Percentiles rank a stretch among this genome's conserved stretches.
Conservation (phyloP, 1,140 invertebrate genomes). For the Drosophila micromelanica region DNA sequence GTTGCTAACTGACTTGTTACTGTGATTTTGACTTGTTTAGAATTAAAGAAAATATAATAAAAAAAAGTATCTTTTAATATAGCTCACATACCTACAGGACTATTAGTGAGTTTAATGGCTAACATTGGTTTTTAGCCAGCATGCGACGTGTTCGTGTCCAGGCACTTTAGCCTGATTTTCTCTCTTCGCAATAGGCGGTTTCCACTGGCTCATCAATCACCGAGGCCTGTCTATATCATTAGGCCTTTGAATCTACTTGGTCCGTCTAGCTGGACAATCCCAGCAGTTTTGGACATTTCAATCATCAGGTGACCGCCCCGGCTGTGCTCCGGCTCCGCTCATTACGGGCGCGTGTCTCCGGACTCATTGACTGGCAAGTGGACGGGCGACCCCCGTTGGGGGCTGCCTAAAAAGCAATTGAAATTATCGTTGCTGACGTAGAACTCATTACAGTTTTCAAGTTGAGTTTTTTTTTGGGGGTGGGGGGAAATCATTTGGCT, state of each 20-base stretch:
- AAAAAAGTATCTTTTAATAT: no score
- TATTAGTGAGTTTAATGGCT: no score
- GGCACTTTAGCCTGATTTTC: slow-evolving; percentile 2
- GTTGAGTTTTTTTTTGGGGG: background rate
- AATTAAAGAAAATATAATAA: no score
- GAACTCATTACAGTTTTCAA: slow-evolving; percentile 11
- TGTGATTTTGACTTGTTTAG: no score
- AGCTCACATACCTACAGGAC: no score
- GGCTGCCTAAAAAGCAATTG: slow-evolving; percentile 46
- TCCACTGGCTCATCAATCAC: slow-evolving; percentile 26
- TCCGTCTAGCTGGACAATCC: slow-evolving; percentile 11
- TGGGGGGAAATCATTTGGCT: background rate
- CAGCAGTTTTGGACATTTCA: background rate
- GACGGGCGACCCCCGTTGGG: slow-evolving; percentile 8
- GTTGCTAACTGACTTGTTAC: no score
- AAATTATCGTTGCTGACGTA: slow-evolving; percentile 48
- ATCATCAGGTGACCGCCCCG: slow-evolving; percentile 57
- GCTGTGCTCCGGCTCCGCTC: slow-evolving; percentile 38
- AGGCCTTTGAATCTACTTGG: slow-evolving; percentile 3
- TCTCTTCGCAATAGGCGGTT: slow-evolving; percentile 9
- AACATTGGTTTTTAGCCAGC: background rate
- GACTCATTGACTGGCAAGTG: slow-evolving; percentile 37
- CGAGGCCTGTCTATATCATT: slow-evolving; percentile 19
- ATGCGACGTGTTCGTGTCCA: slow-evolving; percentile 24
- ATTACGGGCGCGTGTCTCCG: slow-evolving; percentile 61